Conservation (phyloP, 2,113 vertebrate genomes). For the Tympanuchus pallidicinctus region DNA sequence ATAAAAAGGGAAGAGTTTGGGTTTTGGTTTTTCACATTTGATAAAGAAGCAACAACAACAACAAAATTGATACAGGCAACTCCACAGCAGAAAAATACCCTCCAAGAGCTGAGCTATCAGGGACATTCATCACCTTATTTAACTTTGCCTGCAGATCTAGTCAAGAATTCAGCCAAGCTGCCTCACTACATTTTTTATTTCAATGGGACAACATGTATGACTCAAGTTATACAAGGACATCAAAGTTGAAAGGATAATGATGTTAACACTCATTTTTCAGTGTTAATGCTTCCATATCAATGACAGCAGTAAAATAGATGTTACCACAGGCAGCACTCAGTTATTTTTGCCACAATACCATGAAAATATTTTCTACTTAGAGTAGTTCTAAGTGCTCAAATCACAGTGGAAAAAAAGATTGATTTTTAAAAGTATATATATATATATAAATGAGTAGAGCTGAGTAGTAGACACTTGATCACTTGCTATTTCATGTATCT, state of each 20-base stretch:
- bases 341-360: background rate
- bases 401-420: background rate
- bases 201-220: background rate
- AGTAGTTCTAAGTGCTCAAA: background rate
- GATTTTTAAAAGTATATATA: background rate
- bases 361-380: background rate
- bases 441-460: background rate
- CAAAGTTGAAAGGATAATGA: conserved; percentile 16
- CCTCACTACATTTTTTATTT: background rate
- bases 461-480: background rate
- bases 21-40: background rate
- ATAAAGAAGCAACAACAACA: background rate
- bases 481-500: background rate
- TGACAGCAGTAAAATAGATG: conserved; percentile 13
- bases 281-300: background rate
- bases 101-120: background rate
- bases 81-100: background rate
- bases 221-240: conserved; percentile 1
- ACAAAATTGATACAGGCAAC: background rate
- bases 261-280: conserved; percentile 19
- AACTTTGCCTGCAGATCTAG: background rate
- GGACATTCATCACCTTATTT: background rate
- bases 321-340: background rate
- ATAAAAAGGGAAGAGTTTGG: background rate
- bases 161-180: background rate